Evolutionary conservation across 2,113 vertebrate species (phyloP).

Genomic region (Sebastes fasciatus): DNA sequence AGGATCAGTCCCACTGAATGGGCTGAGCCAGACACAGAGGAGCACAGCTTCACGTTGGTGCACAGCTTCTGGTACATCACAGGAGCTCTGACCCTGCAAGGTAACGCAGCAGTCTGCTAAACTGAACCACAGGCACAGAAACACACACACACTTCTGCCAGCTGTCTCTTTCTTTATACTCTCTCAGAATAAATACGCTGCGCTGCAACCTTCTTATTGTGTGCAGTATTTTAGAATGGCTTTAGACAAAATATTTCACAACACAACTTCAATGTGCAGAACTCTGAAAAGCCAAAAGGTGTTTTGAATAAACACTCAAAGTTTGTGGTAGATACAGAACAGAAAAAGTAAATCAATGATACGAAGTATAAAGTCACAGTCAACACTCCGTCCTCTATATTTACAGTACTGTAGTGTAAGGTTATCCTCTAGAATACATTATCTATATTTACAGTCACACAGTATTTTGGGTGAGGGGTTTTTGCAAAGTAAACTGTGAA

Average conservation of each 20-base stretch:
- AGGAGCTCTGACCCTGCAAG: conserved; percentile 90
- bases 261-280: background rate
- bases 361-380: no score
- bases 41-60: conserved; percentile 86
- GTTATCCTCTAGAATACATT: background rate
- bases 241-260: background rate
- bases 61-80: conserved; percentile 93
- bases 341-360: no score
- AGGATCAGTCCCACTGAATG: conserved; percentile 92
- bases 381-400: no score
- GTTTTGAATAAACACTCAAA: background rate
- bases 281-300: background rate
- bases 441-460: background rate
- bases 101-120: conserved; percentile 68
- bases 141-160: background rate
- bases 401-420: background rate
- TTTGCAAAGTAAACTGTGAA: background rate
- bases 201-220: background rate
- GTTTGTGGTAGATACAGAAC: background rate
- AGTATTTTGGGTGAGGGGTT: background rate
- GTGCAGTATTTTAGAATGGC: background rate
- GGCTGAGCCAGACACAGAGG: conserved; percentile 84
- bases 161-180: background rate
- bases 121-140: background rate
- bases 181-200: background rate